Base-by-base conservation (phyloP, 1,140 invertebrate genomes). In the Dufourea novaeangliae region DNA sequence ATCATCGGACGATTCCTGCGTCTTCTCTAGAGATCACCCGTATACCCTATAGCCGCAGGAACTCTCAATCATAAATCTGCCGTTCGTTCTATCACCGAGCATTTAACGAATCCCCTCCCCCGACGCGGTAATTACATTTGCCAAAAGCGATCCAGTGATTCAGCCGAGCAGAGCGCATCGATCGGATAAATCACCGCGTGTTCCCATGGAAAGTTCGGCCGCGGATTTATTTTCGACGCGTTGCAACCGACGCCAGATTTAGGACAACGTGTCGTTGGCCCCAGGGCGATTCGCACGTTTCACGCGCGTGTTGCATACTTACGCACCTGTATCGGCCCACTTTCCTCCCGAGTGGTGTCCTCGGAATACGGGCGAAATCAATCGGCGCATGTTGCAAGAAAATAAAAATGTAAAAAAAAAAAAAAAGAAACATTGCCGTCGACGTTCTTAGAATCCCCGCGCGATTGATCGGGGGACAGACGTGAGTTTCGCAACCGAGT, bases 191-290 rank as follows among this genome's bases (percentile, higher is more conserved):
- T 77, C 67, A 50, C 67, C 27, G 44, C 32, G 34, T n/a, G 34
- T 32, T 34, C 41, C 66, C 56, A 34, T 77, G 67, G 56, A 70
- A 79, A 74, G 70, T 78, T 68, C 52, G 39, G 34, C 44, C 82
- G 81, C 71, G 77, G 63, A 83, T 79, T 84, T 84, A 84, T 84
- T 83, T 83, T 69, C 41, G 52, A 69, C 52, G 77, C 77, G 44
- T 46, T 75, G 79, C 72, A 77, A 29, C 63, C n/a, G n/a, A 67
- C 11, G 72, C 78, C 78, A 64, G 59, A 84, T 84, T 83, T 83
- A 78, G 83, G 82, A 80, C 83, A 84, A 57, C 54, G 75, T 80
- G 83, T 83, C 78, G 66, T 84, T 77, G 82, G 77, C 83, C 80
- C 57, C 78, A 59, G 50, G 78, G 68, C n/a, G n/a, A n/a, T 70